phyloP scores from a whole-genome alignment of 2,888 invertebrate species.

The Ophonus ardosiacus region DNA sequence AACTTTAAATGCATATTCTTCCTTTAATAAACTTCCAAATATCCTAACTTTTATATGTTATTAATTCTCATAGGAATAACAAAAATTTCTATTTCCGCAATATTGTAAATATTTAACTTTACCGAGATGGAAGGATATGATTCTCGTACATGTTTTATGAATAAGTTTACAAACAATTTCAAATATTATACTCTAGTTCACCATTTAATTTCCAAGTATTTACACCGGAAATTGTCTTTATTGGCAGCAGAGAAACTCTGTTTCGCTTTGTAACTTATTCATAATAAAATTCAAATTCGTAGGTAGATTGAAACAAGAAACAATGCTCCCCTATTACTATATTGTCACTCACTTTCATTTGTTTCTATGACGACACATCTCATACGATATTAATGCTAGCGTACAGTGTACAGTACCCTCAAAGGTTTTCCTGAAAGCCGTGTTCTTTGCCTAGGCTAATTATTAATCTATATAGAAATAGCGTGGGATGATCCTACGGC shows the following conservation, averaged over 20 bases:
- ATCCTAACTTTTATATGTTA: no score
- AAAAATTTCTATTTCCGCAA: no score
- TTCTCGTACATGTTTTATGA: background rate
- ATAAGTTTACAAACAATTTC: background rate
- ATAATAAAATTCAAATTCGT: background rate
- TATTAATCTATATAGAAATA: slow-evolving; percentile 38
- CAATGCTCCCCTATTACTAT: slow-evolving; percentile 23
- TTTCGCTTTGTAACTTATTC: background rate
- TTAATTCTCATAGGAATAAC: no score
- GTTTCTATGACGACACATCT: slow-evolving; percentile 33
- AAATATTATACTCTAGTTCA: background rate
- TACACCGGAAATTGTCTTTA: background rate
- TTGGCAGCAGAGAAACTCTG: background rate
- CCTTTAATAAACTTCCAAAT: no score
- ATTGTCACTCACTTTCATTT: slow-evolving; percentile 36
- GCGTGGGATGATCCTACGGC: slow-evolving; percentile 13
- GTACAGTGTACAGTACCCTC: background rate
- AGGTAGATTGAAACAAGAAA: background rate
- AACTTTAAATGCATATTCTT: no score
- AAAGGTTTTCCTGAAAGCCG: slow-evolving; percentile 22
- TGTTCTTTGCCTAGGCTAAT: slow-evolving; percentile 30
- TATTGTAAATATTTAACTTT: no score
- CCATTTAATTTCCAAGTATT: background rate
- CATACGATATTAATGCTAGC: slow-evolving; percentile 22
- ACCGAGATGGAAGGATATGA: no score